Evolutionary conservation across 2,888 invertebrate species (phyloP).

Genomic region (Allolobophora icterica): DNA sequence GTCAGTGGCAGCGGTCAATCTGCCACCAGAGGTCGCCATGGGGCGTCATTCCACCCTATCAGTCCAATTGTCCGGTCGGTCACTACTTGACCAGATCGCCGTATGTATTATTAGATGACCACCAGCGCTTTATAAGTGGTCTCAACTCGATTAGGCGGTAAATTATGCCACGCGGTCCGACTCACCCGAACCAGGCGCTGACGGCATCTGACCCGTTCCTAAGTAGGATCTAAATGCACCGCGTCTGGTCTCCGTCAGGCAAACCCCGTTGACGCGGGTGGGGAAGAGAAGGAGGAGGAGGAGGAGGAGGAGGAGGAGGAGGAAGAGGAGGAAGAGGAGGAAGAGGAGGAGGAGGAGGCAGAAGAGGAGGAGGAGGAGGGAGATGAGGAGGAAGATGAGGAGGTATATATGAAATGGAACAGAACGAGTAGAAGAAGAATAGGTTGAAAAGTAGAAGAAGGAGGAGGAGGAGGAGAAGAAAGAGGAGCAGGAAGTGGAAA

Average conservation of each 20-base stretch:
- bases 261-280: background rate
- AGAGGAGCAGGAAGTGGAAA: no score
- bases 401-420: background rate
- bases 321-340: background rate
- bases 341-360: background rate
- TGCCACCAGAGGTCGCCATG: slow-evolving; percentile 6
- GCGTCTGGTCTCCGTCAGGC: background rate
- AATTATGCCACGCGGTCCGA: background rate
- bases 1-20: slow-evolving; percentile 11
- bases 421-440: no score
- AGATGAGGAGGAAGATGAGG: background rate
- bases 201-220: background rate
- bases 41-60: slow-evolving; percentile 5
- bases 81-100: background rate
- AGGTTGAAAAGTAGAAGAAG: no score
- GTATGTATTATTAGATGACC: background rate
- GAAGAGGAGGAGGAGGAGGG: background rate
- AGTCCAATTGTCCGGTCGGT: slow-evolving; percentile 11
- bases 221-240: background rate
- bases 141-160: slow-evolving; percentile 10
- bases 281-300: background rate
- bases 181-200: background rate
- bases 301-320: background rate
- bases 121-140: slow-evolving; percentile 17
- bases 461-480: no score